Conservation (phyloP, 2,888 invertebrate genomes). For the Parasteatoda lunata region DNA sequence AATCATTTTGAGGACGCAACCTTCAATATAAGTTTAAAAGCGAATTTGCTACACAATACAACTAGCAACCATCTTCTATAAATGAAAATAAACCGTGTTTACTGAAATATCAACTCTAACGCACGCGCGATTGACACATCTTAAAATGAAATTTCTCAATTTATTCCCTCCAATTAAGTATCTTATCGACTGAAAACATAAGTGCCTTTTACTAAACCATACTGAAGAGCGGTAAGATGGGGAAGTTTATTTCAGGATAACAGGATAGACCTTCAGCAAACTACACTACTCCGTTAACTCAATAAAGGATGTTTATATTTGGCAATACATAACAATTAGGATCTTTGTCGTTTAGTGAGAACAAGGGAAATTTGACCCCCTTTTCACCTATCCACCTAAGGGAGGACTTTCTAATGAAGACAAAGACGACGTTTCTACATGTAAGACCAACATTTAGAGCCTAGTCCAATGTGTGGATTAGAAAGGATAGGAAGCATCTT, state of each 20-base stretch:
- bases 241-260: not conserved
- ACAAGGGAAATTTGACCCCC: slow-evolving; percentile 44
- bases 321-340: slow-evolving; percentile 48
- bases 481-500: slow-evolving; percentile 22
- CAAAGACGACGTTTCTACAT: slow-evolving; percentile 22
- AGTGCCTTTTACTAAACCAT: no score
- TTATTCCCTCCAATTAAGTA: no score
- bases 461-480: not conserved
- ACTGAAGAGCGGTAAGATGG: no score
- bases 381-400: slow-evolving; percentile 12
- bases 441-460: not conserved
- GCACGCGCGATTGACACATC: no score
- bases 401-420: slow-evolving; percentile 43
- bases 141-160: no score
- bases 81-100: no score
- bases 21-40: no score
- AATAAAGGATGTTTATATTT: slow-evolving; percentile 29
- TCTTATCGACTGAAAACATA: no score
- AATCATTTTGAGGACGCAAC: no score
- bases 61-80: no score
- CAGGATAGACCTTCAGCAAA: not conserved
- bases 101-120: no score
- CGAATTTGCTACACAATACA: no score
- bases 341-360: slow-evolving; percentile 24
- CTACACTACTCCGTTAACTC: slow-evolving; percentile 15